Conservation (phyloP, 2,888 invertebrate genomes). For the Carabus problematicus region DNA sequence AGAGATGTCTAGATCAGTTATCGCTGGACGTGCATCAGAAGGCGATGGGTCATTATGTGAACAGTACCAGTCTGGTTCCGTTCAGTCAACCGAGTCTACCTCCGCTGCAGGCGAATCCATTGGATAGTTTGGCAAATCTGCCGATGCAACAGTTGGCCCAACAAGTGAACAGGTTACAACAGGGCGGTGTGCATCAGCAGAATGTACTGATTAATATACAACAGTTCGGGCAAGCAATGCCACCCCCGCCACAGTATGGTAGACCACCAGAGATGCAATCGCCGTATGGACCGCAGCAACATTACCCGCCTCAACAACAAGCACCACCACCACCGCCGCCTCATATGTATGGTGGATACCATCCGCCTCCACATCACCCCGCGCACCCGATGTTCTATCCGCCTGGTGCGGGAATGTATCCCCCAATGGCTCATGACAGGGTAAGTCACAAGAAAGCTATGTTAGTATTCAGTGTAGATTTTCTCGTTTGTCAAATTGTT, state of each 20-base stretch:
- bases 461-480: too few species aligned
- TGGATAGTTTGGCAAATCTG: slow-evolving; percentile 55
- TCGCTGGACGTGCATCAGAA: slow-evolving; percentile 31
- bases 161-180: slow-evolving; percentile 58
- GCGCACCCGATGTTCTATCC: slow-evolving; percentile 57
- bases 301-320: slow-evolving; percentile 53
- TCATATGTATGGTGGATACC: slow-evolving; percentile 56
- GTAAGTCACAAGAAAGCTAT: not conserved
- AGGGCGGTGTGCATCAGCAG: slow-evolving; percentile 65
- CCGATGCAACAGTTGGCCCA: slow-evolving; percentile 62
- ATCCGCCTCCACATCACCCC: slow-evolving; percentile 52
- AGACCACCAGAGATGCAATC: slow-evolving; percentile 59
- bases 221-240: slow-evolving; percentile 61
- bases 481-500: too few species aligned
- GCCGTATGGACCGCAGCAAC: slow-evolving; percentile 56
- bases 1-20: slow-evolving; percentile 28
- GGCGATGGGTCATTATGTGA: slow-evolving; percentile 31
- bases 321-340: slow-evolving; percentile 57
- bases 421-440: slow-evolving; percentile 54
- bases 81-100: slow-evolving; percentile 37
- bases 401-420: slow-evolving; percentile 56
- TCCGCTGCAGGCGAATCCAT: slow-evolving; percentile 47
- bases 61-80: slow-evolving; percentile 30
- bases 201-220: slow-evolving; percentile 72
- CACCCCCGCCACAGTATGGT: slow-evolving; percentile 59